Conservation (phyloP, 1,140 invertebrate species). For the Brachystomella parvula region DNA sequence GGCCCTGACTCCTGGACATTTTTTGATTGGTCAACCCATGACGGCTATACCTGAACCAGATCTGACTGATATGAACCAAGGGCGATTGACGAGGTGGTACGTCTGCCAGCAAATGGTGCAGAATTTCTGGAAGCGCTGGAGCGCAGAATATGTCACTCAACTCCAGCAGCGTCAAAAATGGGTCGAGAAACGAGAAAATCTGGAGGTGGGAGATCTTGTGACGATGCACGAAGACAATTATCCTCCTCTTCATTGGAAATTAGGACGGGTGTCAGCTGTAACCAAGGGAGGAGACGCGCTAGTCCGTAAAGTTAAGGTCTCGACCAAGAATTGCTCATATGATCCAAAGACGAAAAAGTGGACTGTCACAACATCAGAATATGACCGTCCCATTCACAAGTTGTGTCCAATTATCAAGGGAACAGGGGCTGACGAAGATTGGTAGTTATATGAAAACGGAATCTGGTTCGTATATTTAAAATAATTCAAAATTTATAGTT, state of each 20-base stretch:
- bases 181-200: neutral
- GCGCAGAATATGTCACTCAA: slow-evolving; percentile 6
- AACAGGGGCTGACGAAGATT: too few relatives aligned
- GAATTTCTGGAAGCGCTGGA: slow-evolving; percentile 36
- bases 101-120: slow-evolving; percentile 11
- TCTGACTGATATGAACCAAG: neutral
- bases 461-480: too few relatives aligned
- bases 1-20: slow-evolving; percentile 24
- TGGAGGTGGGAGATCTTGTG: slow-evolving; percentile 23
- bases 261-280: slow-evolving; percentile 39
- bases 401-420: too few relatives aligned
- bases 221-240: slow-evolving; percentile 38
- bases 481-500: too few relatives aligned
- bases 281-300: slow-evolving; percentile 37
- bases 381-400: too few relatives aligned
- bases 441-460: too few relatives aligned
- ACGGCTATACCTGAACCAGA: slow-evolving; percentile 8
- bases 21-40: slow-evolving; percentile 23
- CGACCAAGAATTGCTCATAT: too few relatives aligned
- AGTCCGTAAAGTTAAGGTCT: slow-evolving; percentile 31
- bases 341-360: too few relatives aligned
- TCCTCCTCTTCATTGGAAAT: slow-evolving; percentile 39
- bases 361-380: too few relatives aligned
- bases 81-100: slow-evolving; percentile 4
- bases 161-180: slow-evolving; percentile 18